phyloP scores from a whole-genome alignment of 2,888 invertebrate species.

The Protophormia terraenovae region DNA sequence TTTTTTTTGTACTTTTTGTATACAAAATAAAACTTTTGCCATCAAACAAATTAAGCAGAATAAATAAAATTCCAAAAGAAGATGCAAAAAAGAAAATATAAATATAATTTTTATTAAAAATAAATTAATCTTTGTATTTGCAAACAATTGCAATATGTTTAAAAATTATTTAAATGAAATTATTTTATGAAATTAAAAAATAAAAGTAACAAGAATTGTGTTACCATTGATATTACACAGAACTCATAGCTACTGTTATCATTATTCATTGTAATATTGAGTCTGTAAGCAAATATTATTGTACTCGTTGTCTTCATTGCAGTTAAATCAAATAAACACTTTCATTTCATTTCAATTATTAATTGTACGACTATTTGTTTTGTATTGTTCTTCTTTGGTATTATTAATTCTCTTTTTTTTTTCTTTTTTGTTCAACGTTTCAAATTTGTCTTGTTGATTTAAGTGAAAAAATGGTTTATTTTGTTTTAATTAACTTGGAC shows the following conservation, averaged over 20 bases:
- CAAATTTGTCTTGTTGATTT: slow-evolving; percentile 34
- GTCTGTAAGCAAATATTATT: background rate
- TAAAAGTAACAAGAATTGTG: background rate
- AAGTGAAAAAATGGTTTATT: slow-evolving; percentile 38
- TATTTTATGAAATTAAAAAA: background rate
- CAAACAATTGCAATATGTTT: background rate
- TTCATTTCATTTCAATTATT: slow-evolving; percentile 47
- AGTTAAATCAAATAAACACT: slow-evolving; percentile 37
- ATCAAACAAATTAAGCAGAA: slow-evolving; percentile 11
- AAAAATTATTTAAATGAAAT: background rate
- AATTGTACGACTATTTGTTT: slow-evolving; percentile 23
- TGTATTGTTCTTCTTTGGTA: background rate
- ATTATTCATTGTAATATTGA: background rate
- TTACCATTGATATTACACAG: too few relatives aligned
- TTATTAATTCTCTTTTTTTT: background rate
- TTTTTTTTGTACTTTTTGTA: background rate
- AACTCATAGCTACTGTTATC: too few relatives aligned
- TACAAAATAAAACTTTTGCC: background rate
- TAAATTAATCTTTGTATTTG: background rate
- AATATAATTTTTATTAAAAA: background rate
- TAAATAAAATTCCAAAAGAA: too few relatives aligned
- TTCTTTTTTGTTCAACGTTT: background rate
- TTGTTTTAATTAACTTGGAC: slow-evolving; percentile 54
- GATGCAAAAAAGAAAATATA: background rate
- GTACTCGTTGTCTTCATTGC: background rate